phyloP scores from a whole-genome alignment of 2,888 invertebrate genomes.

The Drosophila macrospina region DNA sequence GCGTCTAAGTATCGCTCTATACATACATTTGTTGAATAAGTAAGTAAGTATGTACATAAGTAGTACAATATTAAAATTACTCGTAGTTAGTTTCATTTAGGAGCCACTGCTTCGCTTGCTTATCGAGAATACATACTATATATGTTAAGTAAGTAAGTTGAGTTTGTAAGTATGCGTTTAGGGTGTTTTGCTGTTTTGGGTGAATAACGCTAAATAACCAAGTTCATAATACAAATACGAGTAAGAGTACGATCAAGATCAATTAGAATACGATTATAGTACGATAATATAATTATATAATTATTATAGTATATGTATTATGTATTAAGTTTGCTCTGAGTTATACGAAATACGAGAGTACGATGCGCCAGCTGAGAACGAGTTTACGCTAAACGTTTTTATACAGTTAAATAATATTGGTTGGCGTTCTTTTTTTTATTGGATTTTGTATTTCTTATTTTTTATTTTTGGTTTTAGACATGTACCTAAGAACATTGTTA shows the following conservation, averaged over 20 bases:
- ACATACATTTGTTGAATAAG: constrained; percentile 7
- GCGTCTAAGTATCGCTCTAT: constrained; percentile 34
- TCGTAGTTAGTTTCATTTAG: constrained; percentile 29
- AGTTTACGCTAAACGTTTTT: constrained; percentile 67
- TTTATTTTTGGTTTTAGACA: constrained; percentile 39
- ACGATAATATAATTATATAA: constrained; percentile 45
- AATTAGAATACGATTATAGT: constrained; percentile 67
- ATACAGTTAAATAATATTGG: constrained; percentile 52
- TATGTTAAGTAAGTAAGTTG: constrained; percentile 33
- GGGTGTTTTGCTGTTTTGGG: constrained; percentile 49
- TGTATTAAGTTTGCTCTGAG: constrained; percentile 60
- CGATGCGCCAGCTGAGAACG: constrained; percentile 67
- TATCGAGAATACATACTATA: constrained; percentile 27
- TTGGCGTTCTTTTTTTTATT: constrained; percentile 34
- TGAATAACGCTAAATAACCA: constrained; percentile 68
- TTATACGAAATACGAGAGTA: constrained; percentile 66
- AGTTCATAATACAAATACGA: constrained; percentile 67
- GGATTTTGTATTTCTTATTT: no score
- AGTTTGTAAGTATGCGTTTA: constrained; percentile 34
- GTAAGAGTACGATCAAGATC: constrained; percentile 55
- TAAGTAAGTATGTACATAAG: constrained; percentile 14
- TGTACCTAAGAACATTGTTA: constrained; percentile 63
- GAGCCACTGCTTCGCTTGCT: constrained; percentile 17
- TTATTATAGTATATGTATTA: constrained; percentile 31
- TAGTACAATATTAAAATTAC: constrained; percentile 27